Evolutionary conservation across 2,797 vertebrate species (phyloP), one percentile per base, ranked within the genome.

Genomic region (Odontamblyopus lacepedii): DNA sequence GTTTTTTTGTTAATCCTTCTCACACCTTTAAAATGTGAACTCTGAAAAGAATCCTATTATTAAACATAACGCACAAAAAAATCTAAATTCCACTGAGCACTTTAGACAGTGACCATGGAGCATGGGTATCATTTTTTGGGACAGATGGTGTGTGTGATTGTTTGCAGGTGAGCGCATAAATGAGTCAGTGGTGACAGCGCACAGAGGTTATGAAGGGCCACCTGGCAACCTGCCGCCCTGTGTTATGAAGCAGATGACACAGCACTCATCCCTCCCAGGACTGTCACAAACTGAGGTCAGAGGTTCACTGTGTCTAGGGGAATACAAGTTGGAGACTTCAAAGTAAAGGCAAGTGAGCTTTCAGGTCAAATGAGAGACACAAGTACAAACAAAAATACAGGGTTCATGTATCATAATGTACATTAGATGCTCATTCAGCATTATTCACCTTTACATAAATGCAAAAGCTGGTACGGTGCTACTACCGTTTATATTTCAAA

Each of bases 171-270:
- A 56, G 30, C 59, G 44, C 61, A 60, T 64, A 59, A 41, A 11
- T 66, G 82, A 84, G 75, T 85, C 80, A 79, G 74, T 59, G 71
- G 67, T 80, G 77, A 79, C 75, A 77, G 80, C 74, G 69, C 63
- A 77, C 8, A 0, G 67, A 78, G 77, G 82, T 83, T 74, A 71
- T 68, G 72, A 67, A 38, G 68, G 71, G 77, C 71, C 82, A 83
- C 78, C 82, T 83, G 81, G 78, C 55, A 8, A 3, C 8, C 7
- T 69, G 72, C 69, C 44, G 0, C 44, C 65, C 73, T 64, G 69
- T 82, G 74, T 75, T 76, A 71, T 57, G 63, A 71, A 75, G 83
- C 80, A 76, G 83, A 84, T 78, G 81, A 83, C 71, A 76, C 70
- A n/a, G 69, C 71, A 74, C 67, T 68, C 72, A 71, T 78, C 71